These are phyloP conservation scores for Gallinago solitaria DNA, from an alignment of 2,797 vertebrate genomes.

Conservation along the genomic window DNA sequence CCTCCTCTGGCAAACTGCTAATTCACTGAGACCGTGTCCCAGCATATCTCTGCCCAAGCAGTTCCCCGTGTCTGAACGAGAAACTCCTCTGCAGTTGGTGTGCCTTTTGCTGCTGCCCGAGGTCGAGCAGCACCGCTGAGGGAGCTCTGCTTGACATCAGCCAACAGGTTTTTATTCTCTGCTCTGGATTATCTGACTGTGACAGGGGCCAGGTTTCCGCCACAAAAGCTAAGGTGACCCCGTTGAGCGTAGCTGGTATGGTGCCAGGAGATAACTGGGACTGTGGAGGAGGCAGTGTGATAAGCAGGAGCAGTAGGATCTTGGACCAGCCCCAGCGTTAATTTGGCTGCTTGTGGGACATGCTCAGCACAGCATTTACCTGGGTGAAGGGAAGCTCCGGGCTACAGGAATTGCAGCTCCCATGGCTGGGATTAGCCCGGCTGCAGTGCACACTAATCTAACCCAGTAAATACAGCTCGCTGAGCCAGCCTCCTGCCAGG, in stretches of 20 bases:
- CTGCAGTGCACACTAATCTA: accelerated
- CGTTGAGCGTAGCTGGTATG: neutral
- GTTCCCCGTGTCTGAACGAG: neutral
- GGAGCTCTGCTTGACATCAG: neutral
- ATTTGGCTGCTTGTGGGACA: neutral
- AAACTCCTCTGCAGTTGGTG: neutral
- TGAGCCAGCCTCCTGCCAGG: neutral
- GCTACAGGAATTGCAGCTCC: neutral
- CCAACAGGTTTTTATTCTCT: neutral
- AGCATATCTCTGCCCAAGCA: neutral
- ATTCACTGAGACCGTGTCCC: accelerated
- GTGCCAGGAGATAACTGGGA: conserved; percentile 29
- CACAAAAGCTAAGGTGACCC: conserved; percentile 9
- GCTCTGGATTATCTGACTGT: neutral
- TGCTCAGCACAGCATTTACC: neutral
- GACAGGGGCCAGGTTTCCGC: neutral
- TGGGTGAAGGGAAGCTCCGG: neutral
- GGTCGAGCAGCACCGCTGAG: accelerated
- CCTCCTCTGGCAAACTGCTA: neutral
- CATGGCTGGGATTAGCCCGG: neutral
- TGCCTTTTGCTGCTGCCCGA: neutral
- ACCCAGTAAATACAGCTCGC: neutral
- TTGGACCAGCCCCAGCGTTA: neutral
- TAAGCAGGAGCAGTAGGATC: neutral
- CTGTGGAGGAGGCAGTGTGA: neutral